Conservation (phyloP, 2,797 vertebrate genomes). For the Gymnocypris eckloni region DNA sequence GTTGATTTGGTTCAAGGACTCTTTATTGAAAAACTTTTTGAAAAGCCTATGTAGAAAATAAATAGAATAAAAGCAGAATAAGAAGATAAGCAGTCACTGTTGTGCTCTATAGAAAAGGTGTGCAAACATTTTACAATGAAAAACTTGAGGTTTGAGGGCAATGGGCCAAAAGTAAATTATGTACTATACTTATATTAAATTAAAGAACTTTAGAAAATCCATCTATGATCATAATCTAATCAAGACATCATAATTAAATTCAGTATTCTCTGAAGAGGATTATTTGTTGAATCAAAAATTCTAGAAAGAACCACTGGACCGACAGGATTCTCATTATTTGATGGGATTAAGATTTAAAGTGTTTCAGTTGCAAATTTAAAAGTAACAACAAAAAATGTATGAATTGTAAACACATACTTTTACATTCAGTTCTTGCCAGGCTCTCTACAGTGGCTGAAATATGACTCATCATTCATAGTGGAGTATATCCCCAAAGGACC, state of each 20-base stretch:
- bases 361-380: background rate
- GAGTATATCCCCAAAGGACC: slow-evolving; percentile 24
- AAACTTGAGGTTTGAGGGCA: background rate
- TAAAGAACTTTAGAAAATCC: background rate
- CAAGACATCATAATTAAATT: background rate
- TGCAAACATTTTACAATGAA: background rate
- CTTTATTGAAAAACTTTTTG: background rate
- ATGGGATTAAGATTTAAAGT: background rate
- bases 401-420: background rate
- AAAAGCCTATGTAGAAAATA: slow-evolving; percentile 27
- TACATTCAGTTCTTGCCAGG: background rate
- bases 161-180: background rate
- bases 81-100: background rate
- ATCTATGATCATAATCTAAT: background rate
- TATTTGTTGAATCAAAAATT: background rate
- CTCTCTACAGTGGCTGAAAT: slow-evolving; percentile 21
- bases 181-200: background rate
- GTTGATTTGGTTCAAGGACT: slow-evolving; percentile 31
- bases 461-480: slow-evolving; percentile 34
- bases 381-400: background rate
- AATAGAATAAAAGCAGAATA: background rate
- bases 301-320: background rate
- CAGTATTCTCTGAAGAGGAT: background rate
- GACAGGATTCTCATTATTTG: background rate
- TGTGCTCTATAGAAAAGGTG: background rate